phyloP scores from a whole-genome alignment of 2,888 invertebrate species.

The Ophioninae sp. region DNA sequence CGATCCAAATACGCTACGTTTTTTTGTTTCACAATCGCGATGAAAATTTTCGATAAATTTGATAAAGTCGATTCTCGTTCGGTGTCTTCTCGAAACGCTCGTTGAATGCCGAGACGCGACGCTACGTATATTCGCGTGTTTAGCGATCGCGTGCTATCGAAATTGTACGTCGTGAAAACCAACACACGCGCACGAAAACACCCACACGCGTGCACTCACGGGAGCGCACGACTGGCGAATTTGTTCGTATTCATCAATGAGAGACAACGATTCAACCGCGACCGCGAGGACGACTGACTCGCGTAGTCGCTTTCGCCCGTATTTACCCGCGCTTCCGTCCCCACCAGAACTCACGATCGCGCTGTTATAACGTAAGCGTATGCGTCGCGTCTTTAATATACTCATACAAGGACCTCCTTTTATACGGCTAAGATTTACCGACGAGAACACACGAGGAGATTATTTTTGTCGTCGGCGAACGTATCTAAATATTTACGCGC shows the following conservation, averaged over 20 bases:
- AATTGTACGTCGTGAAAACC: neutral
- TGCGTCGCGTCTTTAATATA: conserved; percentile 8
- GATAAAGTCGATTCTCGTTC: neutral
- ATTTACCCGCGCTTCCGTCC: conserved; percentile 70
- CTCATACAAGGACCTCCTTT: conserved; percentile 13
- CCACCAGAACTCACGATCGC: conserved; percentile 43
- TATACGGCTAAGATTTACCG: neutral
- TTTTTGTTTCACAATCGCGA: neutral
- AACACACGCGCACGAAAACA: neutral
- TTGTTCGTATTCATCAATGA: conserved; percentile 5
- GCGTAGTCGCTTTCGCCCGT: conserved; percentile 68
- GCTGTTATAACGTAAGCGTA: conserved; percentile 18
- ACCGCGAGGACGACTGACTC: conserved; percentile 68
- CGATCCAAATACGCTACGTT: neutral
- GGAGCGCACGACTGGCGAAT: neutral
- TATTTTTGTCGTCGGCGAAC: conserved; percentile 15
- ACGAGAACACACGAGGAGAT: neutral
- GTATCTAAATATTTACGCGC: neutral
- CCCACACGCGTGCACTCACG: neutral
- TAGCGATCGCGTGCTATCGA: neutral
- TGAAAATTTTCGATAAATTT: neutral
- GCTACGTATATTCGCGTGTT: neutral
- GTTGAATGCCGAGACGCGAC: neutral
- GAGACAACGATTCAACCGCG: conserved; percentile 30
- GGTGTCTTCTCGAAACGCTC: neutral